These are phyloP conservation scores for Brachionus plicatilis DNA, from an alignment of 1,140 invertebrate genomes.

Conservation along the genomic window DNA sequence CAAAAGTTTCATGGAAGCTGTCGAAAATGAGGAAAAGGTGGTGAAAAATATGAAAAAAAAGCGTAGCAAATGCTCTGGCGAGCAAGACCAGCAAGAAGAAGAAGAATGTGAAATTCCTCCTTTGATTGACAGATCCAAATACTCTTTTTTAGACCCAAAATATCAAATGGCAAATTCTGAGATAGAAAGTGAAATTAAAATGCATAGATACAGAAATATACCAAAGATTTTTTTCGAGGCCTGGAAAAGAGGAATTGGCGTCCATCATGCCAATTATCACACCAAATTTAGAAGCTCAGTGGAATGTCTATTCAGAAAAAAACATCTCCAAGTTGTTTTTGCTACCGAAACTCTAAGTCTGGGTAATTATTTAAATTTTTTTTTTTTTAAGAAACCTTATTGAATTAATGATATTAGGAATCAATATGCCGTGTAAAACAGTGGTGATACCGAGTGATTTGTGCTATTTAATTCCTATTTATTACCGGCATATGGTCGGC, in stretches of 20 bases:
- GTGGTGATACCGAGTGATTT: neutral
- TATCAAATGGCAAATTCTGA: neutral
- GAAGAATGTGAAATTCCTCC: neutral
- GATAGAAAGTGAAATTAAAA: neutral
- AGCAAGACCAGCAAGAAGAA: neutral
- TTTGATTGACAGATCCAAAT: neutral
- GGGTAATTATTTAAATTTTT: neutral
- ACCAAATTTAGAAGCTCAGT: conserved; percentile 5
- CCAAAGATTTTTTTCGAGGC: neutral
- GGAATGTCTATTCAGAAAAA: conserved; percentile 4
- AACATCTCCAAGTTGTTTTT: conserved; percentile 18
- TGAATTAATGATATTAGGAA: neutral
- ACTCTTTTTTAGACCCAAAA: neutral
- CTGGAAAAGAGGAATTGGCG: conserved; percentile 10
- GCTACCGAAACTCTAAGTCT: neutral
- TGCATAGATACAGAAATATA: neutral
- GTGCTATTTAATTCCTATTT: neutral
- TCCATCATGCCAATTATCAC: conserved; percentile 4
- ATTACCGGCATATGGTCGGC: conserved; percentile 5
- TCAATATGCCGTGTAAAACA: conserved; percentile 23
- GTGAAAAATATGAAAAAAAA: conserved; percentile 5
- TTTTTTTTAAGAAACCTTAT: neutral
- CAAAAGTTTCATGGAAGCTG: neutral
- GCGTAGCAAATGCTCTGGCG: neutral
- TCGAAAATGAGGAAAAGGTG: neutral